These are phyloP conservation scores for Serilophus lunatus DNA, from an alignment of 2,113 vertebrate genomes.

Conservation along the genomic window DNA sequence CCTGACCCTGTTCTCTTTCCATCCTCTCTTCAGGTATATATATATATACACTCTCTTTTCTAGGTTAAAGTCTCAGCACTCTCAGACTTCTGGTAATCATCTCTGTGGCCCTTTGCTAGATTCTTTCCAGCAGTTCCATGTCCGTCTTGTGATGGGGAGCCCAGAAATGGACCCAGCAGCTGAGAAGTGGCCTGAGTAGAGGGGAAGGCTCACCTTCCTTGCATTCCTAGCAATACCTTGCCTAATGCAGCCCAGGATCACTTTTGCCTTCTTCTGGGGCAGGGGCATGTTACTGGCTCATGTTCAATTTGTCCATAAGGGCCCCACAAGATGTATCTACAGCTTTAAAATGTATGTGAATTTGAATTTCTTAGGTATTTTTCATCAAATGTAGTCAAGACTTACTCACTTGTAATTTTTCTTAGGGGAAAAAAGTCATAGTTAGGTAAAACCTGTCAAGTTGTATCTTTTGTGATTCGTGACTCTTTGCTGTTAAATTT, in stretches of 20 bases:
- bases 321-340: fast-evolving
- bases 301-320: not conserved
- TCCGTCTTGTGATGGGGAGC: too few species aligned
- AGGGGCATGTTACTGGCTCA: fast-evolving
- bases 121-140: not conserved
- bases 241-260: not conserved
- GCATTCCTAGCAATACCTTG: not conserved
- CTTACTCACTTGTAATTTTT: not conserved
- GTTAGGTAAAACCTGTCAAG: not conserved
- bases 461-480: not conserved
- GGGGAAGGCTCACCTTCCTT: not conserved
- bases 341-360: not conserved
- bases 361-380: not conserved
- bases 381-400: not conserved
- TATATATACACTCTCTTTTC: not conserved
- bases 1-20: not conserved
- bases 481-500: not conserved
- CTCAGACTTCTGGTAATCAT: too few species aligned
- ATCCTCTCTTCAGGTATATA: not conserved
- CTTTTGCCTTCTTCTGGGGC: not conserved
- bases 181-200: not conserved
- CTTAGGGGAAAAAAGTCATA: not conserved
- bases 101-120: not conserved
- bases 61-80: not conserved
- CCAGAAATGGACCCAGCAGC: not conserved